Evolutionary conservation across 2,113 vertebrate genomes (phyloP), one percentile per base, ranked within the genome.

Genomic region (Alces alces): DNA sequence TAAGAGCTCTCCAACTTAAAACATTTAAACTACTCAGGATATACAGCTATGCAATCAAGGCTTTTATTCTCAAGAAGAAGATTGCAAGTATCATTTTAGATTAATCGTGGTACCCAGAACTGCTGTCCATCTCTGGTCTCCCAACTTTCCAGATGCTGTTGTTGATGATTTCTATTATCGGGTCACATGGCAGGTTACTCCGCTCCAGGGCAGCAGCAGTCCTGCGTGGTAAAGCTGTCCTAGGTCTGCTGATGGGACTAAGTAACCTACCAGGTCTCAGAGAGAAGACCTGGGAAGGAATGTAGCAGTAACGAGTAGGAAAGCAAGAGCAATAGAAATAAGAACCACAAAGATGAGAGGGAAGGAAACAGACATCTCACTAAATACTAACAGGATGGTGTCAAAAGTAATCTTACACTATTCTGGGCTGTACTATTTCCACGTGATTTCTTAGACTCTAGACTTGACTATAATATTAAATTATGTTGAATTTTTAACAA

Each of bases 401-500:
- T 85, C 58, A 55, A 84, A 86, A 36, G 9, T 82, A 28, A 60
- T 76, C 66, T 64, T 36, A 43, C 0, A 47, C 39, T n/a, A 21
- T 79, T 80, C 36, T 64, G 28, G 25, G 92, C 28, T 19, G 9
- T 27, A 13, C 9, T 43, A 17, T 54, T 76, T 76, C 47, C 60
- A 9, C 3, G 6, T 54, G 39, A 84, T n/a, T 23, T 97, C 57
- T 66, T 80, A 90, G 39, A 95, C 87, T 47, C 36, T 60, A 85
- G 19, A 89, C 9, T 43, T 79, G 15, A 86, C 1, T 25, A 36
- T n/a, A 86, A 87, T 33, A 66, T 16, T 21, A 47, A 86, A 36
- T 70, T 80, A 54, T 19, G 21, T 58, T 92, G 85, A 76, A 91
- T 88, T 88, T 88, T 96, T 66, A 91, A 76, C 3, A 92, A 45